Evolutionary conservation across 1,140 invertebrate species (phyloP).

Genomic region (Anthonomus grandis): DNA sequence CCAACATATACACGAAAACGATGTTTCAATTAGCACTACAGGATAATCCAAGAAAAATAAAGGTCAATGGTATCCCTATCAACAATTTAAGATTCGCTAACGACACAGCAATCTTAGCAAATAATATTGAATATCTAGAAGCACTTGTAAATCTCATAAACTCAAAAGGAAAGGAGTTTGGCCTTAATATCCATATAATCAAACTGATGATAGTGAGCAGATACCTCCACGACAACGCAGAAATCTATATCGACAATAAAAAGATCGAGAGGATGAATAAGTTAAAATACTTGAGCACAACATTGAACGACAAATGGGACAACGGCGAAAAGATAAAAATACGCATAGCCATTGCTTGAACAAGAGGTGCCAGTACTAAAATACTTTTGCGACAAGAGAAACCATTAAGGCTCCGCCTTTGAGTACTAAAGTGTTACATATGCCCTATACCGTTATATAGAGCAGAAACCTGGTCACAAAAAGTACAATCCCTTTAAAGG

Average conservation of each 20-base stretch:
- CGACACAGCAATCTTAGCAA: background rate
- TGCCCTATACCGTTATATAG: conserved; percentile 8
- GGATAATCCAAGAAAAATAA: background rate
- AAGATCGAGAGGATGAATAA: background rate
- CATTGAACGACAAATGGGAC: background rate
- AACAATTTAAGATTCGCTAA: conserved; percentile 4
- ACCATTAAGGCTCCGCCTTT: background rate
- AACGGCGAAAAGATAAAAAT: conserved; percentile 5
- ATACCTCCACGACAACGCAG: background rate
- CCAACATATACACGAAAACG: background rate
- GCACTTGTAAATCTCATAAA: background rate
- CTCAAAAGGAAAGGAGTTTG: background rate
- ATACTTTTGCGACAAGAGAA: conserved; percentile 2
- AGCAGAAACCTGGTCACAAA: conserved; percentile 4
- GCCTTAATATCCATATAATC: background rate
- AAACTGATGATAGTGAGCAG: background rate
- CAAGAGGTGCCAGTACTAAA: background rate
- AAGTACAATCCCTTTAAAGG: background rate
- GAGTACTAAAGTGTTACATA: conserved; percentile 9
- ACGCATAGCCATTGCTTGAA: background rate
- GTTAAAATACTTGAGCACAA: background rate
- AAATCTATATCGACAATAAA: background rate
- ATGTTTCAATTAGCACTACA: conserved; percentile 10
- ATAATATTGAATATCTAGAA: background rate
- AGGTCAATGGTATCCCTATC: background rate